Base-by-base conservation (phyloP, 2,113 vertebrate species). In the Calonectris borealis region DNA sequence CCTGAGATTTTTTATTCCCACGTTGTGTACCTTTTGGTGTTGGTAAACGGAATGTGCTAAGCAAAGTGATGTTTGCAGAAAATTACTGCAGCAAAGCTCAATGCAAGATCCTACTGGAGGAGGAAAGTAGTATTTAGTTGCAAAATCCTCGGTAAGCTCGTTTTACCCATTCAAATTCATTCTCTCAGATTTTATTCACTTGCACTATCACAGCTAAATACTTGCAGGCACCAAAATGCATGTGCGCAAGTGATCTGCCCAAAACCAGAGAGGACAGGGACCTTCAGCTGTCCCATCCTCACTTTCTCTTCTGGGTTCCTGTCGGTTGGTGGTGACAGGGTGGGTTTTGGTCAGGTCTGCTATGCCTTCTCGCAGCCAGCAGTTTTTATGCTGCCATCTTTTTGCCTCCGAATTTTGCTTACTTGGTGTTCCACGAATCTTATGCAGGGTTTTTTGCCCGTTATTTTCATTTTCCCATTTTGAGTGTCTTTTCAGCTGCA, bases 391-490 rank as follows among this genome's bases (percentile, higher is more conserved):
- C 17, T 54, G 40, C 27, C 5, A 13, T 26, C 22, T 54, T 62
- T 84, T 73, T 42, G 10, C 32, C 21, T 87, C 24, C 1, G 1
- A 36, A 15, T 66, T 87, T 62, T 75, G 10, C 26, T 69, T 87
- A 44, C 18, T 73, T 73, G 31, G 6, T 44, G 12, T 9, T 81
- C 14, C 34, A 0, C 69, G 11, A 48, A 26, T 77, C 77, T 85
- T 62, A 25, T 32, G 25, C 34, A 18, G 29, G 9, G 1, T 3
- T 29, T n/a, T 76, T 42, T 3, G 0, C 9, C 7, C 8, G 1
- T 65, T 83, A 17, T 52, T 78, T 52, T 77, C 0, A 26, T 60
- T 51, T 89, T 73, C 31, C 9, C 8, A 6, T 49, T 55, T 44
- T 58, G 38, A 4, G 6, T 48, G 40, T 65, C 16, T 70, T 70